Evolutionary conservation across 2,888 invertebrate genomes (phyloP), one percentile per base, ranked within the genome.

Genomic region (Anaspis maculata): DNA sequence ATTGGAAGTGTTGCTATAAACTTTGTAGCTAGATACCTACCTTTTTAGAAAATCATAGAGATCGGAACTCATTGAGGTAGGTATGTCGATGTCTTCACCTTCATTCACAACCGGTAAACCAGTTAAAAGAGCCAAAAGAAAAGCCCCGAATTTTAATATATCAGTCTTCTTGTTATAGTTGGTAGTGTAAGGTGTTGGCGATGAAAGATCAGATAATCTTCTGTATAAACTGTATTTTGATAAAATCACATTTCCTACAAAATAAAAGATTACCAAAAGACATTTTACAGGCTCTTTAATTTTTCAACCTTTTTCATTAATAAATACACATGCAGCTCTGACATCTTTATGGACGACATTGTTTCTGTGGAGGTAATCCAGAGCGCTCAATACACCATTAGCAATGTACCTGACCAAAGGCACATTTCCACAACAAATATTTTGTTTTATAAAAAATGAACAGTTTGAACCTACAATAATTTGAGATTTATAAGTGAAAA

Each of bases 331-430:
- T 12, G 79, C 76, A 49, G 79, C 78, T 38, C 81, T 68, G n/a
- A 94, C 66, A 62, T 87, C 82, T 52, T 82, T 80, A 59, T 94
- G 91, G 10, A 88, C 77, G 1, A 91, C 78, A 43, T 84, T 83
- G 41, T 81, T 83, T 48, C 78, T 73, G 58, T 94, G 92, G 34
- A 94, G 68, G 58, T 79, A 88, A 22, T 77, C 75, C 16, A 92
- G 64, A 9, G 83, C 88, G 31, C 76, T 73, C 3, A 91, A 68
- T 15, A 90, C 73, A 15, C 84, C 86, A 27, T 70, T 68, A 0
- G 82, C 80, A 16, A 89, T 73, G 54, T 75, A 72, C 16, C 80
- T 71, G 4, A 87, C 54, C 32, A 78, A 61, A 34, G 72, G 71
- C 4, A 69, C 56, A 25, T 74, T 71, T 11, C 75, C 55, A 21